A percentile compares a stretch with the other conserved stretches of the same genome.
phyloP scores from a whole-genome alignment of 2,888 invertebrate genomes.

The Aphodius sticticus region DNA sequence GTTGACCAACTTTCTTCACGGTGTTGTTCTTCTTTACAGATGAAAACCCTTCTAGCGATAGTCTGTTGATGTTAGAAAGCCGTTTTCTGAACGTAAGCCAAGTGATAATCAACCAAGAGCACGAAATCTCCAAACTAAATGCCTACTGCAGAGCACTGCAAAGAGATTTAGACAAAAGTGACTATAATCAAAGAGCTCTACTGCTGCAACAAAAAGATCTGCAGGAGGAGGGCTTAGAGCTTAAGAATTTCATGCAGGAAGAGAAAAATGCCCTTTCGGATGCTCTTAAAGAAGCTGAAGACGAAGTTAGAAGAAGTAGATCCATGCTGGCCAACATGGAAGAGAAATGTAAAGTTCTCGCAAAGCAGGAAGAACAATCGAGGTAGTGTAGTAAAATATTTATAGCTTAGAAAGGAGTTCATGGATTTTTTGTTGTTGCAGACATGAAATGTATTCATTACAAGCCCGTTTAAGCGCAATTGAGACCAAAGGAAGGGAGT shows the following conservation, averaged over 20 bases:
- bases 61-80: slow-evolving; percentile 77
- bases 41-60: slow-evolving; percentile 62
- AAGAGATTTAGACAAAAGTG: slow-evolving; percentile 72
- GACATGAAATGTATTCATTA: slow-evolving; percentile 73
- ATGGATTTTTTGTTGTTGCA: slow-evolving; percentile 45
- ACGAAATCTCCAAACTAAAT: slow-evolving; percentile 77
- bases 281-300: slow-evolving; percentile 80
- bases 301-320: slow-evolving; percentile 62
- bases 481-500: slow-evolving; percentile 70
- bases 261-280: slow-evolving; percentile 84
- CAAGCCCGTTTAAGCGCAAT: slow-evolving; percentile 71
- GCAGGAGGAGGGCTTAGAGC: slow-evolving; percentile 81
- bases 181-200: slow-evolving; percentile 72
- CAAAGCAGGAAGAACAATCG: slow-evolving; percentile 81
- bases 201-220: slow-evolving; percentile 79
- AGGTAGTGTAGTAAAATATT: slow-evolving; percentile 60
- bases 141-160: slow-evolving; percentile 76
- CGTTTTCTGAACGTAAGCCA: slow-evolving; percentile 79
- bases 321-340: slow-evolving; percentile 61
- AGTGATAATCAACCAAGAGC: slow-evolving; percentile 76
- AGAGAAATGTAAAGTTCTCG: slow-evolving; percentile 81
- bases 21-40: slow-evolving; percentile 43
- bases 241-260: slow-evolving; percentile 88
- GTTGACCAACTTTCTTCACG: slow-evolving; percentile 17
- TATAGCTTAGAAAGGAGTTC: background rate